Evolutionary conservation across 2,888 invertebrate species (phyloP), one percentile per base, ranked within the genome.

Genomic region (Empis livida): DNA sequence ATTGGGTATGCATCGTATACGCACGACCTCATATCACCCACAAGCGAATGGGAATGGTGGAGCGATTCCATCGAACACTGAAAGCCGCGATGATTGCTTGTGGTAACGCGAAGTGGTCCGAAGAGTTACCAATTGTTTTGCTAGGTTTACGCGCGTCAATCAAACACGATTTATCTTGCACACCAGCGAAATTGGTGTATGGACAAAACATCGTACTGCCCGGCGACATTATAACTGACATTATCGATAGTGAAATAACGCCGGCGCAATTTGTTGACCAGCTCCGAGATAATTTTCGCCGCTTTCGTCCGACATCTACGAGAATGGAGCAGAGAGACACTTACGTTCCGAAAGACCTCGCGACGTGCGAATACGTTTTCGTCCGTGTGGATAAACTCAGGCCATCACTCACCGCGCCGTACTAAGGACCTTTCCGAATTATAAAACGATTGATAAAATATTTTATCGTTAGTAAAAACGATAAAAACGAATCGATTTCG

Each of bases 61-160:
- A 42, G 23, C 23, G 30, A 9, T 27, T 42, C 14, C 42, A 30
- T 23, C 42, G 42, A 2, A 23, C 20, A n/a, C 42, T 30, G 5
- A 42, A 42, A 27, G 9, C 3, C 32, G 10, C 11, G n/a, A 13
- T 30, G 9, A 31, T 67, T 68, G 55, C 45, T 17, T 11, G 17
- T 67, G 13, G 20, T 20, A 20, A 35, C 41, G 31, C 30, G 40
- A 42, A 40, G 17, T 49, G 27, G 40, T 38, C 31, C 42, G 42
- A 38, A 23, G 39, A 50, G 42, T 42, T 45, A 42, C 42, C 39
- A 14, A 39, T 50, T 44, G 30, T 42, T 9, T 42, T 35, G 14
- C 31, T 47, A 27, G 45, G 39, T 30, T 42, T 47, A 15, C 38
- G 44, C 37, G 23, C 35, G 11, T 27, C 44, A 20, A 42, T 40